Evolutionary conservation across 2,888 invertebrate genomes (phyloP).

Genomic region (Drosophila melanocephala): DNA sequence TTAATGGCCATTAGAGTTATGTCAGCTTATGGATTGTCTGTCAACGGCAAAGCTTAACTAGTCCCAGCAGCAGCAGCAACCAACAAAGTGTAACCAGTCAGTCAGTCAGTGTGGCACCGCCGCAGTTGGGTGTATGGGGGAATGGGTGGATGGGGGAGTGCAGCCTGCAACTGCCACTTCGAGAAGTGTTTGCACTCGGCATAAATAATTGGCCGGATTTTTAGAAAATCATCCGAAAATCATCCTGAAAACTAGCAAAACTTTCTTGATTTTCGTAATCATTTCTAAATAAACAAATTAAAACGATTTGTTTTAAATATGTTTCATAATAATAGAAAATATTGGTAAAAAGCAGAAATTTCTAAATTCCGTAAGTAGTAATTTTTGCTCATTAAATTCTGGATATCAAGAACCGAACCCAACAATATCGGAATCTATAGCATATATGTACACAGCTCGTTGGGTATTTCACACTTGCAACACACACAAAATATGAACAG

Average conservation of each 20-base stretch:
- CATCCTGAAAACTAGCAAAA: not conserved
- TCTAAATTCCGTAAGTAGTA: not conserved
- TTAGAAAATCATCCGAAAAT: not conserved
- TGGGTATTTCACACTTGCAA: not conserved
- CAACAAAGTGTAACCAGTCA: not conserved
- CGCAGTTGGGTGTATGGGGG: not conserved
- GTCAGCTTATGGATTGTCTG: slow-evolving; percentile 11
- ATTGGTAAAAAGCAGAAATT: not conserved
- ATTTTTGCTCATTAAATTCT: too few species aligned
- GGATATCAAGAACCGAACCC: too few species aligned
- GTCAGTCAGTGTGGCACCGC: not conserved
- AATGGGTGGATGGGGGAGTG: not conserved
- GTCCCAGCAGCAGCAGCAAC: not conserved
- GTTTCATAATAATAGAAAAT: not conserved
- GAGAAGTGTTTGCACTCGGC: not conserved
- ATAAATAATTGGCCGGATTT: not conserved
- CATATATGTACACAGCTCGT: not conserved
- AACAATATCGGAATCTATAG: not conserved
- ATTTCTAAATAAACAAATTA: too few species aligned
- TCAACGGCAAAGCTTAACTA: not conserved
- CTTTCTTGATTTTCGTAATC: not conserved
- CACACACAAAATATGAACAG: not conserved
- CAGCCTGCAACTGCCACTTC: not conserved
- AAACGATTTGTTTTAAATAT: not conserved
- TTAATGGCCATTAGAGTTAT: slow-evolving; percentile 6